Evolutionary conservation across 2,797 vertebrate species (phyloP), one percentile per base, ranked within the genome.

Genomic region (Protosalanx chinensis): DNA sequence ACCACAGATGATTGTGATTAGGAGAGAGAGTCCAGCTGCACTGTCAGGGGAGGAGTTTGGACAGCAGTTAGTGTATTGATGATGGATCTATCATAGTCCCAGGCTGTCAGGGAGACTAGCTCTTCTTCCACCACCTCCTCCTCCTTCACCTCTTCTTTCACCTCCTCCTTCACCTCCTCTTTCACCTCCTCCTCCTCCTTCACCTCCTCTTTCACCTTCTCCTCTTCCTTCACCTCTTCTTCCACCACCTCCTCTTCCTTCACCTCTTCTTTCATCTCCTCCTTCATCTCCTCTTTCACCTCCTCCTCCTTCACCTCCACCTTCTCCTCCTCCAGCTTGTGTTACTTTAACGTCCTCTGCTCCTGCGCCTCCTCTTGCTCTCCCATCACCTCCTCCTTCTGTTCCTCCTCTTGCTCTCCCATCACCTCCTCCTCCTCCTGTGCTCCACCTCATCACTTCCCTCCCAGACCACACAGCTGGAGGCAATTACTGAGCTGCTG

Each of bases 391-490:
- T 73, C 56, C 23, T 23, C 37, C 37, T 79, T 76, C 37, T 10
- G 2, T 8, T 41, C 5, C 6, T 41, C 37, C 37, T 41, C 37
- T 6, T 41, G 5, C 12, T 18, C 1, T 15, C 5, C 51, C 51
- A 2, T 5, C 51, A 4, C 12, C 51, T 72, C 75, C 77, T 57
- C 33, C 7, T 78, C 76, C 74, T 63, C 58, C 65, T 32, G 67
- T 7, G 10, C 30, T 51, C 67, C 79, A 75, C 81, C 80, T 81
- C 78, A 82, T 86, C 75, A 72, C 76, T 83, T 84, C 73, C 83
- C 78, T 86, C 81, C 83, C 72, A 85, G 82, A 85, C 82, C 80
- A 82, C 79, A 75, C 86, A 91, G 82, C 85, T 90, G 89, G 75
- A 63, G 60, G 66, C 80, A 86, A 84, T 91, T 90, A 88, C 77